Percentiles rank a stretch among this genome's conserved stretches.
phyloP scores from a whole-genome alignment of 1,140 invertebrate species.

The Geopemphigus sp. region DNA sequence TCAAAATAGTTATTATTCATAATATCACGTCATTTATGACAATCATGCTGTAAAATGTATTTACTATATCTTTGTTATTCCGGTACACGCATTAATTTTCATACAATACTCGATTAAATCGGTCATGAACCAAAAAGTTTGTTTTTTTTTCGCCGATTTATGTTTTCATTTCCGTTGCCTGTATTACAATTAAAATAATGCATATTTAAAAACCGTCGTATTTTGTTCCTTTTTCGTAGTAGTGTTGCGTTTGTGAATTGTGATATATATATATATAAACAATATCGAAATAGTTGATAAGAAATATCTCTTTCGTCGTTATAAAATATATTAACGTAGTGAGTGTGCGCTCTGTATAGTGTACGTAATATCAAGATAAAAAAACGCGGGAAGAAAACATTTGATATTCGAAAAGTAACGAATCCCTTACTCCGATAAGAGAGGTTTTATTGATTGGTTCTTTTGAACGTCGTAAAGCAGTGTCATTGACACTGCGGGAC shows the following conservation, averaged over 20 bases:
- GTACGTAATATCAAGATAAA: no score
- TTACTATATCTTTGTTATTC: background rate
- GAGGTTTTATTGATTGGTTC: slow-evolving; percentile 5
- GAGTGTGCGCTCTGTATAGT: no score
- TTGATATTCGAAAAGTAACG: slow-evolving; percentile 9
- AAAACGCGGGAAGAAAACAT: no score
- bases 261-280: no score
- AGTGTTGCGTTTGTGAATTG: no score
- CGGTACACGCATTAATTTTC: background rate
- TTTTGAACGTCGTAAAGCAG: background rate
- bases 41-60: background rate
- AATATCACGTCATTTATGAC: background rate
- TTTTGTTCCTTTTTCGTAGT: background rate
- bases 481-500: no score
- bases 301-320: background rate
- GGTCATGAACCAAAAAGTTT: background rate
- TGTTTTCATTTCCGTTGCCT: background rate
- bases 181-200: background rate
- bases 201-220: background rate
- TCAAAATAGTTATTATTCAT: background rate
- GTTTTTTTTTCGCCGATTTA: background rate
- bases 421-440: background rate
- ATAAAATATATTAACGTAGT: no score
- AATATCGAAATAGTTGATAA: no score
- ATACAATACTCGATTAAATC: background rate